Conservation (phyloP, 37 sponge, comb jelly and placozoan species). For the Geodia barretti region DNA sequence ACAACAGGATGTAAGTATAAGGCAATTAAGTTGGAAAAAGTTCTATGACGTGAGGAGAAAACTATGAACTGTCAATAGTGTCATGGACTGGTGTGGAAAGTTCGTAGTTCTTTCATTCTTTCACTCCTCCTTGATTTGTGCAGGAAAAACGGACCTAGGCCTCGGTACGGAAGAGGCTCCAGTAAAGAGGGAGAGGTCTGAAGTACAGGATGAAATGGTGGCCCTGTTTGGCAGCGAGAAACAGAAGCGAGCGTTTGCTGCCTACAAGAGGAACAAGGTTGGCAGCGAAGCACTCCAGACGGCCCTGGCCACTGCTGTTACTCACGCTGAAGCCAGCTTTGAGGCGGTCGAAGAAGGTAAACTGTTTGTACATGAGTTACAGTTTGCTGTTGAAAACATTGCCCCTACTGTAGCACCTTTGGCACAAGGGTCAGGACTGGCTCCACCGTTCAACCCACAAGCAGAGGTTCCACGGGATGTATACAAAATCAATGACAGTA, state of each 20-base stretch:
- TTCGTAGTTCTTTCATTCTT: not conserved
- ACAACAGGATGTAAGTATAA: too few species aligned
- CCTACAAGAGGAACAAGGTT: conserved; percentile 62
- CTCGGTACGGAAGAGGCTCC: not conserved
- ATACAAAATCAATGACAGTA: conserved; percentile 73
- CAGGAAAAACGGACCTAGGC: not conserved
- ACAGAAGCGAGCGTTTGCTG: conserved; percentile 49
- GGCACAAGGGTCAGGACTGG: conserved; percentile 24
- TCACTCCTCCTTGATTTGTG: too few species aligned
- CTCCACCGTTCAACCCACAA: conserved; percentile 60
- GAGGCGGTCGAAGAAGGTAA: conserved; percentile 12
- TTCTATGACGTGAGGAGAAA: too few species aligned
- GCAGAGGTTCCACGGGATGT: conserved; percentile 69
- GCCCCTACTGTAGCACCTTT: not conserved
- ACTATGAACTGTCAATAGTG: too few species aligned
- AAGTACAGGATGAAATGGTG: conserved; percentile 37
- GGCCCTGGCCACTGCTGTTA: conserved; percentile 49
- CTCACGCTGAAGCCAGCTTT: conserved; percentile 22
- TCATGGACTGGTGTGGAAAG: not conserved
- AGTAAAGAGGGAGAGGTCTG: not conserved
- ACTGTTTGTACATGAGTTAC: not conserved
- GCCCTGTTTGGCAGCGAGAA: conserved; percentile 71
- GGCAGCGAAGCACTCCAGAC: conserved; percentile 31
- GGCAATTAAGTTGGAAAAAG: too few species aligned
- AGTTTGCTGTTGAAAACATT: not conserved